Evolutionary conservation across 1,140 invertebrate species (phyloP), one percentile per base, ranked within the genome.

Genomic region (Cotesia chilonis): DNA sequence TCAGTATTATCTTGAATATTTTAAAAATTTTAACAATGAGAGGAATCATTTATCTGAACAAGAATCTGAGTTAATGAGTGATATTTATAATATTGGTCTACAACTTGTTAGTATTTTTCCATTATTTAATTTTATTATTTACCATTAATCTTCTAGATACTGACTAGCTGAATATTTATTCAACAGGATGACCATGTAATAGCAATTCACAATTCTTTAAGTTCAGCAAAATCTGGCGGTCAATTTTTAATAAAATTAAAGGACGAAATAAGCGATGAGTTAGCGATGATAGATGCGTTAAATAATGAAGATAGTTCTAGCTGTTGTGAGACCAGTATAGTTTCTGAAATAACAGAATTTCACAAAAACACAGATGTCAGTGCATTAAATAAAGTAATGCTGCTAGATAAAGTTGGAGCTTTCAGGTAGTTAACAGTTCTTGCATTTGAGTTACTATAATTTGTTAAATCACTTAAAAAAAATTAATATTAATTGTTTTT

Each of bases 321-420:
- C 17, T 81, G 80, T 66, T 54, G 79, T 2, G 71, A 75, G 7
- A 77, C 75, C 9, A 65, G 77, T 68, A 60, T 81, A 41, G 71
- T 35, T 12, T 75, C 68, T n/a, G 85, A 86, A 74, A 55, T 86
- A 4, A 68, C 75, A 10, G 73, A 77, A 10, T 86, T 85, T 70
- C 55, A 82, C 59, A 72, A 82, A 7, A 69, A 57, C 17, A 74
- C 85, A 5, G 74, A 84, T 68, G 71, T 84, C 4, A 76, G 81
- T 65, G 83, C 83, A 64, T 78, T 81, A 37, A 78, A 79, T 55
- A 85, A 84, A 76, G 74, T 85, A 36, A 73, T 78, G 68, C 69
- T 83, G 9, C 77, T 78, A 74, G 78, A 79, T 57, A 71, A 79
- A 35, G 71, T 78, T 51, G 79, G 79, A 59, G 70, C 70, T 37